Evolutionary conservation across 2,113 vertebrate genomes (phyloP).

Genomic region (Thomomys bottae): DNA sequence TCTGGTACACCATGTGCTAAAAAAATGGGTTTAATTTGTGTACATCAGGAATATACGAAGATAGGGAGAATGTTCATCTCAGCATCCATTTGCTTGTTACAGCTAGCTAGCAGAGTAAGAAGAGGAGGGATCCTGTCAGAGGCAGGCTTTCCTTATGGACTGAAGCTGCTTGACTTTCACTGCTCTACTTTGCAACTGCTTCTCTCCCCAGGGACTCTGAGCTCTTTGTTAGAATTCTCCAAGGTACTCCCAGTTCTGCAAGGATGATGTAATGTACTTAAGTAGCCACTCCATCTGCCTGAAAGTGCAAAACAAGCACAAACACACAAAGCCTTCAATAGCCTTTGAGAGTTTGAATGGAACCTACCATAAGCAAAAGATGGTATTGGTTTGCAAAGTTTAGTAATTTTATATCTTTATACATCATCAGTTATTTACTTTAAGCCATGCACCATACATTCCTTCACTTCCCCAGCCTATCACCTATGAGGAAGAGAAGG

Average conservation of each 20-base stretch:
- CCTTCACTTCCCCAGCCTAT: neutral
- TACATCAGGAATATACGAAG: too few species aligned
- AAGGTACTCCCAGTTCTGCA: neutral
- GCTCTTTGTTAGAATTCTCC: too few species aligned
- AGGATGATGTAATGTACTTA: neutral
- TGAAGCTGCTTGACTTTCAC: too few species aligned
- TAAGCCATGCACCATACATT: neutral
- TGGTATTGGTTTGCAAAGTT: neutral
- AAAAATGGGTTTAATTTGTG: too few species aligned
- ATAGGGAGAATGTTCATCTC: too few species aligned
- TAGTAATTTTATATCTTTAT: neutral
- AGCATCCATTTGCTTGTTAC: too few species aligned
- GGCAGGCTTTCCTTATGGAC: too few species aligned
- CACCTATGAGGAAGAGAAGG: neutral
- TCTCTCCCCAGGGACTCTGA: too few species aligned
- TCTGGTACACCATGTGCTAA: too few species aligned
- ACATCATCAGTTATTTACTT: neutral
- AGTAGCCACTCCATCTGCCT: neutral
- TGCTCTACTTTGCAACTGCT: too few species aligned
- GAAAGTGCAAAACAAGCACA: neutral
- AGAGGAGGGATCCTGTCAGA: too few species aligned
- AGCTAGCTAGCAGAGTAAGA: too few species aligned
- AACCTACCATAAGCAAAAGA: neutral
- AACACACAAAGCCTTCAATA: neutral
- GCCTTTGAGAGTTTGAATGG: neutral